phyloP scores from a whole-genome alignment of 2,797 vertebrate genomes.

The Cyprinodon diabolis region DNA sequence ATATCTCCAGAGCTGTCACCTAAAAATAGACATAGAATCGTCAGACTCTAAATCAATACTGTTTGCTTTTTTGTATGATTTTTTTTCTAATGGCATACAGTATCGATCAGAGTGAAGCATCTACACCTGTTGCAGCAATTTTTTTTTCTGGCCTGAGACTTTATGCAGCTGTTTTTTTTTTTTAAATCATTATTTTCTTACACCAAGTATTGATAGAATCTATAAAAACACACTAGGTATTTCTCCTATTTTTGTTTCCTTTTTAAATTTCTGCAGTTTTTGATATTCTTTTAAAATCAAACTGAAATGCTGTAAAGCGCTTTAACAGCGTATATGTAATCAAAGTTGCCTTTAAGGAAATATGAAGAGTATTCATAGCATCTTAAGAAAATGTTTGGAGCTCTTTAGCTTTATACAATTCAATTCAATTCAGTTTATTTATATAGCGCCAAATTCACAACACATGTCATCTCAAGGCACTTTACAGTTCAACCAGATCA shows the following conservation, averaged over 20 bases:
- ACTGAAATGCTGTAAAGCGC: too few relatives aligned
- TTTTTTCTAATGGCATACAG: slow-evolving; percentile 50
- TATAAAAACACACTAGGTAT: slow-evolving; percentile 6
- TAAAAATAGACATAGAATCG: slow-evolving; percentile 60
- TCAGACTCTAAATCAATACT: slow-evolving; percentile 62
- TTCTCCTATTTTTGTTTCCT: not conserved
- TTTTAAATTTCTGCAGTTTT: slow-evolving; percentile 9
- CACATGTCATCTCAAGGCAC: too few relatives aligned
- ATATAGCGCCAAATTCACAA: too few relatives aligned
- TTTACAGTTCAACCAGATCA: too few relatives aligned
- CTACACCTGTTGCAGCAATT: slow-evolving; percentile 11
- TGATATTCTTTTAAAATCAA: too few relatives aligned
- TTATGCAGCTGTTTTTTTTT: slow-evolving; percentile 6
- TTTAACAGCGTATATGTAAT: too few relatives aligned
- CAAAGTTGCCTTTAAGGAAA: too few relatives aligned
- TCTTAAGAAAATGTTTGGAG: too few relatives aligned
- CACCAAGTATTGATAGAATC: not conserved
- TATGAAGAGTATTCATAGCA: too few relatives aligned
- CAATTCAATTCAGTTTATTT: too few relatives aligned
- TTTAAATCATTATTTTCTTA: too few relatives aligned
- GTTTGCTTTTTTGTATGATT: slow-evolving; percentile 24
- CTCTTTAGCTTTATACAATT: too few relatives aligned
- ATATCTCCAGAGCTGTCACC: slow-evolving; percentile 62
- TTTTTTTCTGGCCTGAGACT: not conserved
- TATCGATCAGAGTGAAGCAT: slow-evolving; percentile 51